Evolutionary conservation across 1,140 invertebrate species (phyloP).

Genomic region (Pomacea maculata): DNA sequence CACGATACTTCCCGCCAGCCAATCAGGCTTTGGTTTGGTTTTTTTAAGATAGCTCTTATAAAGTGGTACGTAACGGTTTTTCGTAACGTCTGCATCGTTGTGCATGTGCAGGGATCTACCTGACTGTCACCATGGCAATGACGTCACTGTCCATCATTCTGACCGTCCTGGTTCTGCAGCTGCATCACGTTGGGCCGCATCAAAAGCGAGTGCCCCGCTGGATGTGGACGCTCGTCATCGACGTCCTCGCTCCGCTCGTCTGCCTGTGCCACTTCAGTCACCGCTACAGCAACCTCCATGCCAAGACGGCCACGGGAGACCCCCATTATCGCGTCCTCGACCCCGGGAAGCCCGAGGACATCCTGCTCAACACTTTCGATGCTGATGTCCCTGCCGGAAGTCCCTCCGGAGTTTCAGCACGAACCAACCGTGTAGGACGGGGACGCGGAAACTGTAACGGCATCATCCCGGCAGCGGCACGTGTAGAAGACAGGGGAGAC

Average conservation of each 20-base stretch:
- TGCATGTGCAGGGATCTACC: conserved; percentile 61
- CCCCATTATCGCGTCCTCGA: not conserved
- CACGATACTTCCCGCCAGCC: too few relatives aligned
- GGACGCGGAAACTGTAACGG: conserved; percentile 18
- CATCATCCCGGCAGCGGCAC: not conserved
- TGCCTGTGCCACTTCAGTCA: conserved; percentile 32
- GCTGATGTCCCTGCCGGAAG: not conserved
- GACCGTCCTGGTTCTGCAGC: conserved; percentile 65
- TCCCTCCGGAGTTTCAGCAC: too few relatives aligned
- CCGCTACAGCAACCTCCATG: conserved; percentile 12
- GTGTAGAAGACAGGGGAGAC: too few relatives aligned
- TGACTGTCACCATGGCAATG: conserved; percentile 66
- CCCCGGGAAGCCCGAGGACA: conserved; percentile 9
- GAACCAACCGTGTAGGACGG: not conserved
- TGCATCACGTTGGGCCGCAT: conserved; percentile 65
- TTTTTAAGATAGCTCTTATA: too few relatives aligned
- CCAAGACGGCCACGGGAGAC: conserved; percentile 1
- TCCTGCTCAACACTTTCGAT: not conserved
- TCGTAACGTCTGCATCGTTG: not conserved
- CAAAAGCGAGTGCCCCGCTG: conserved; percentile 58
- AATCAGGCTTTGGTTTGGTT: too few relatives aligned
- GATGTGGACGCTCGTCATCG: conserved; percentile 45
- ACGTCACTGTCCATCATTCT: conserved; percentile 66
- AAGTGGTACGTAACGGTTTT: too few relatives aligned
- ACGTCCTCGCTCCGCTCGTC: conserved; percentile 38